Base-by-base conservation (phyloP, 2,113 vertebrate species). In the Sinocyclocheilus grahami region DNA sequence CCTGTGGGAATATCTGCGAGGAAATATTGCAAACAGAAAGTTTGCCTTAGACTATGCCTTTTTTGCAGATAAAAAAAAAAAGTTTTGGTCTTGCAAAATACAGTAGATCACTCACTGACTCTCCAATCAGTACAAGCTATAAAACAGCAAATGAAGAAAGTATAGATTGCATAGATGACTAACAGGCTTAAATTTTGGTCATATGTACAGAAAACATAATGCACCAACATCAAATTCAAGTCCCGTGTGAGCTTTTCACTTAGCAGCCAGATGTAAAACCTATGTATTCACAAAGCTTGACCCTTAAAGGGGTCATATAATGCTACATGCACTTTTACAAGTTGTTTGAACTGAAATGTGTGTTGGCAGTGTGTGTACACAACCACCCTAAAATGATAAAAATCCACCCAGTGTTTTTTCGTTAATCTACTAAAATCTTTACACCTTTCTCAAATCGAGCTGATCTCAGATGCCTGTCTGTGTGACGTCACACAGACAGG, bases 1-100 rank as follows among this genome's bases (percentile, higher is more conserved):
- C 86, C 90, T 10, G 69, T 85, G 86, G 92, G 89, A 88, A 82
- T 89, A 80, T 85, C 67, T 95, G 89, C 92, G 92, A 88, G 92
- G 93, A 95, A 95, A 88, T 13, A 87, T 88, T 82, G 71, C 88
- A 91, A 91, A 12, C 13, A 77, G 24, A 92, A 92, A 90, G 91
- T 89, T 89, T 84, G 84, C 89, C 77, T 8, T 77, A 22, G 77
- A 74, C 86, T 91, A 78, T 86, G 37, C 77, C 84, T 81, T 89
- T 10, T 90, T 92, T 86, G 63, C 55, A 20, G 2, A 78, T 33
- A 0, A 48, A 12, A 48, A 48, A 67, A 24, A 20, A 24, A 69
- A 16, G 4, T 24, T 62, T 37, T 83, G 39, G 6, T 37, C 58
- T 8, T 7, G 39, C 22, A 80, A 62, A 63, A 80, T 24, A 55